Evolutionary conservation across 2,797 vertebrate genomes (phyloP), one percentile per base, ranked within the genome.

Genomic region (Macrochelys suwanniensis): DNA sequence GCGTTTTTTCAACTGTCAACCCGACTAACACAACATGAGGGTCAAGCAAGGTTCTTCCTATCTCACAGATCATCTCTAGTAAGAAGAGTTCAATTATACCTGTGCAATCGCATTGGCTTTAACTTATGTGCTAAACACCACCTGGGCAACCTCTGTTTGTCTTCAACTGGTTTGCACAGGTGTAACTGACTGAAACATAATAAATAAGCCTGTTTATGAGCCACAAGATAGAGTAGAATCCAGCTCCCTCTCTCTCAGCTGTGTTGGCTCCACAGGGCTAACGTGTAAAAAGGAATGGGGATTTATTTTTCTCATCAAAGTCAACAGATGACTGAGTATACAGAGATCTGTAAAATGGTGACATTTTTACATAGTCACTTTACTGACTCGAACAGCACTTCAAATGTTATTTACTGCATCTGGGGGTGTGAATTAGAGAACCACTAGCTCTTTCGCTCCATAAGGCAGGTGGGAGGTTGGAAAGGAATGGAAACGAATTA

Each of bases 401-500:
- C 87, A 92, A 85, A 77, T 47, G 26, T 49, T 47, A 77, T 47
- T 49, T 77, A 49, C 45, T 47, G 26, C 7, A 28, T 77, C 45
- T 47, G 13, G 26, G 45, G 77, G 80, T 88, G 89, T 37, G 45
- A 42, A 93, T 79, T 86, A 82, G 84, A 76, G 92, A 95, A 88
- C 33, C 26, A 4, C 80, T 89, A 97, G 85, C 5, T 11, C 2
- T 61, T 87, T 90, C 57, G 84, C 90, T 49, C 90, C 85, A 90
- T 78, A 65, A 88, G 87, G 87, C 78, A n/a, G 3, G 87, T 42
- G 17, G 68, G 49, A 31, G 49, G 49, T 94, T 78, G 89, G 77
- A 95, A 94, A 93, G 82, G 82, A 94, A 79, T 2, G 9, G 54
- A 74, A 89, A 90, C 92, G 49, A 91, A 94, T 53, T 88, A 16